Percentiles rank a stretch among this genome's conserved stretches.
Conservation (phyloP, 2,888 invertebrate genomes). For the Stenchaetothrips biformis region DNA sequence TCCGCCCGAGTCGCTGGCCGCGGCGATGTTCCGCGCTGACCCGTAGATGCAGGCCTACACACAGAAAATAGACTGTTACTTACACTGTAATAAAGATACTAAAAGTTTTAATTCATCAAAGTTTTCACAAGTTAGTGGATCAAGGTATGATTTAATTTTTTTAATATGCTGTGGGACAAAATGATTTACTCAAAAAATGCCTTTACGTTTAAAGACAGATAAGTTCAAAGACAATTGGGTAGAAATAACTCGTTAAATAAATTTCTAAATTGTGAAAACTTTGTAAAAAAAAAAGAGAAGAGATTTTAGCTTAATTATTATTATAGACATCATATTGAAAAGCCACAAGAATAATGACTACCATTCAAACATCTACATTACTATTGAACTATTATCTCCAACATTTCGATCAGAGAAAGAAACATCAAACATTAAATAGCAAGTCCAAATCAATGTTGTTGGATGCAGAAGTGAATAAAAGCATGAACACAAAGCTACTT, state of each 20-base stretch:
- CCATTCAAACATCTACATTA: no score
- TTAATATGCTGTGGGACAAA: no score
- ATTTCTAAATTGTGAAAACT: slow-evolving; percentile 31
- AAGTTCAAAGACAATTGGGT: neutral
- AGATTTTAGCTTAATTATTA: no score
- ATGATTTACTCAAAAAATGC: no score
- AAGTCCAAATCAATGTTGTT: slow-evolving; percentile 19
- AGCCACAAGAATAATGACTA: no score
- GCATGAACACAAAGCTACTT: slow-evolving; percentile 28
- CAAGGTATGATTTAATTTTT: no score
- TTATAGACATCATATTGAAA: no score
- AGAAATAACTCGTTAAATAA: neutral
- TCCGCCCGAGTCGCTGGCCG: neutral
- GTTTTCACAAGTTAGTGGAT: neutral
- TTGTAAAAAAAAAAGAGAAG: no score
- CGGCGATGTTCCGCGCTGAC: neutral
- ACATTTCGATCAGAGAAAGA: neutral
- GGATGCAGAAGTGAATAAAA: slow-evolving; percentile 26
- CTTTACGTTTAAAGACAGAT: neutral
- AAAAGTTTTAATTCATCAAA: neutral
- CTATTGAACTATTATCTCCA: no score
- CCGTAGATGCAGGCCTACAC: slow-evolving; percentile 16
- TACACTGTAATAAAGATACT: neutral
- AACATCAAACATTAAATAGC: slow-evolving; percentile 27
- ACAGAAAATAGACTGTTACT: neutral